Evolutionary conservation across 64 coral and sea anemone species (phyloP).

Genomic region (Cladopsammia gracilis): DNA sequence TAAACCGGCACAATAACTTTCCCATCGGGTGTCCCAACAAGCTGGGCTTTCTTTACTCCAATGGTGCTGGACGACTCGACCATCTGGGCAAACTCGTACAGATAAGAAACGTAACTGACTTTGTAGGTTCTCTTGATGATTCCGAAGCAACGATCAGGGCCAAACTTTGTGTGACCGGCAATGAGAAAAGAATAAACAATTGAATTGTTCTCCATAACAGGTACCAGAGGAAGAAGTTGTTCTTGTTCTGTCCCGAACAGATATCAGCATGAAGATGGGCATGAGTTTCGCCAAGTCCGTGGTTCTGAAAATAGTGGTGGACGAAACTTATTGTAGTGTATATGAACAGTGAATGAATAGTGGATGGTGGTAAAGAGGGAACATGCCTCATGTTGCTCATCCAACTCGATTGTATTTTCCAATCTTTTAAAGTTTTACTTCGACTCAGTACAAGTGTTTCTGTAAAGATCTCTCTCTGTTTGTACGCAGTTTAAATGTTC

Average conservation of each 20-base stretch:
- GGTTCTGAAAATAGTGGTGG: slow-evolving; percentile 24
- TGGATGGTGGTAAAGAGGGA: not conserved
- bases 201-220: not conserved
- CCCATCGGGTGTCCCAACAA: slow-evolving; percentile 41
- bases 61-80: slow-evolving; percentile 43
- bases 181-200: slow-evolving; percentile 6
- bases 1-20: slow-evolving; percentile 40
- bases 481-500: not conserved
- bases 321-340: not conserved
- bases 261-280: slow-evolving; percentile 35
- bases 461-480: not conserved
- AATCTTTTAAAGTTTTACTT: not conserved
- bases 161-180: slow-evolving; percentile 27
- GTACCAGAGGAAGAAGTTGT: slow-evolving; percentile 45
- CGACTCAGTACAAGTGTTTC: not conserved
- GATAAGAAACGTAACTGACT: slow-evolving; percentile 21
- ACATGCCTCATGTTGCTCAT: not conserved
- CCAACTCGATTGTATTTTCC: not conserved
- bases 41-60: slow-evolving; percentile 51
- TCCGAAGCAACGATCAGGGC: slow-evolving; percentile 9
- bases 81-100: slow-evolving; percentile 51
- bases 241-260: slow-evolving; percentile 50
- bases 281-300: slow-evolving; percentile 37
- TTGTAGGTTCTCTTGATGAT: slow-evolving; percentile 31
- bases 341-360: too few species aligned